Evolutionary conservation across 2,113 vertebrate genomes (phyloP).

Genomic region (Malurus elegans): DNA sequence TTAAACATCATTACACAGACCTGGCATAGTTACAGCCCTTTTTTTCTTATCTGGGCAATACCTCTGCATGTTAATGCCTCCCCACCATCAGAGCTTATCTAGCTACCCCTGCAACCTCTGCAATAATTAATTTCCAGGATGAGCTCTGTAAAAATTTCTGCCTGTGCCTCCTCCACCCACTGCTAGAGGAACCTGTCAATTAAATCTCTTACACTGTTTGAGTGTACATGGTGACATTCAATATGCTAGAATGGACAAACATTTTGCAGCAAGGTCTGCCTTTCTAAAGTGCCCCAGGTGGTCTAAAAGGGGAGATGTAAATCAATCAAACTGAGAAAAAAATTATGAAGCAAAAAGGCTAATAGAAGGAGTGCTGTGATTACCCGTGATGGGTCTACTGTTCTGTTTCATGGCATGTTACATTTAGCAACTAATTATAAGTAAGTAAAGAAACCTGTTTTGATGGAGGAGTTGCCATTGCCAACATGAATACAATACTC

Average conservation of each 20-base stretch:
- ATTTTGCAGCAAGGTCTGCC: not conserved
- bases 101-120: not conserved
- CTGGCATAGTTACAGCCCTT: not conserved
- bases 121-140: not conserved
- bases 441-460: not conserved
- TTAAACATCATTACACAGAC: not conserved
- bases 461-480: not conserved
- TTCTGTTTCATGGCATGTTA: not conserved
- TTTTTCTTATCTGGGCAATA: not conserved
- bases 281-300: not conserved
- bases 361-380: not conserved
- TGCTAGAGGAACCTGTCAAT: not conserved
- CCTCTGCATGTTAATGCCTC: not conserved
- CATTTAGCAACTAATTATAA: not conserved
- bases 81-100: not conserved
- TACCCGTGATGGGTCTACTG: not conserved
- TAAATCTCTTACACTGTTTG: not conserved
- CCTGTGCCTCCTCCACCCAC: not conserved
- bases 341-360: not conserved
- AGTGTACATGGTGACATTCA: not conserved
- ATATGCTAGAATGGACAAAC: not conserved
- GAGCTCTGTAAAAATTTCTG: not conserved
- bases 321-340: fast-evolving
- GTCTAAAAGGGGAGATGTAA: not conserved
- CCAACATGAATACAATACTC: fast-evolving